phyloP scores from a whole-genome alignment of 2,113 vertebrate species.

The Oxyura jamaicensis region DNA sequence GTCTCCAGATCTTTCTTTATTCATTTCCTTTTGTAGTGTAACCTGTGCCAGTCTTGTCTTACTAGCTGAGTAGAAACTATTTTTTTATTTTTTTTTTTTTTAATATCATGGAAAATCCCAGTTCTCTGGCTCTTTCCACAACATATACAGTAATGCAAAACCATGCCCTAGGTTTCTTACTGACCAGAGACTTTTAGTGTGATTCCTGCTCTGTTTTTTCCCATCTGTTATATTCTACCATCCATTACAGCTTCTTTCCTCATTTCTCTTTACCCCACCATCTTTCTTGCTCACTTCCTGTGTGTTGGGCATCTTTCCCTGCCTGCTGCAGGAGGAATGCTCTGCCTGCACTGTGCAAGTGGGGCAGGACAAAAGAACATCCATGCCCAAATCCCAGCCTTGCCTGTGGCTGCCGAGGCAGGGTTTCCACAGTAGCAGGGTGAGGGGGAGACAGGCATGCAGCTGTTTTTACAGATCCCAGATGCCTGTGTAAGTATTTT shows the following conservation, averaged over 20 bases:
- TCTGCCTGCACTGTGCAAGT: neutral
- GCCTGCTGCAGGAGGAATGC: neutral
- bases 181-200: neutral
- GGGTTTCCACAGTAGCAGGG: neutral
- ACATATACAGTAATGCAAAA: neutral
- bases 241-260: neutral
- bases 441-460: neutral
- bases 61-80: neutral
- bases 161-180: neutral
- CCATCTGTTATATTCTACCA: neutral
- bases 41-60: neutral
- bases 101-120: neutral
- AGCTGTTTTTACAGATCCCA: neutral
- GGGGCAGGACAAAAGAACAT: neutral
- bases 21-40: neutral
- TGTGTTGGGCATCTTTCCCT: neutral
- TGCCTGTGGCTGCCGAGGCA: neutral
- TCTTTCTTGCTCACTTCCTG: neutral
- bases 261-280: neutral
- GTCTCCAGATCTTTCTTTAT: neutral
- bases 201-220: neutral
- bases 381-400: neutral
- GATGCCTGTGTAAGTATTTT: neutral
- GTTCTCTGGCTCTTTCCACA: neutral
- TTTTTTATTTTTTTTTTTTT: neutral